These are phyloP conservation scores for Mythimna lalbum DNA, from an alignment of 2,888 invertebrate genomes.

Conservation along the genomic window DNA sequence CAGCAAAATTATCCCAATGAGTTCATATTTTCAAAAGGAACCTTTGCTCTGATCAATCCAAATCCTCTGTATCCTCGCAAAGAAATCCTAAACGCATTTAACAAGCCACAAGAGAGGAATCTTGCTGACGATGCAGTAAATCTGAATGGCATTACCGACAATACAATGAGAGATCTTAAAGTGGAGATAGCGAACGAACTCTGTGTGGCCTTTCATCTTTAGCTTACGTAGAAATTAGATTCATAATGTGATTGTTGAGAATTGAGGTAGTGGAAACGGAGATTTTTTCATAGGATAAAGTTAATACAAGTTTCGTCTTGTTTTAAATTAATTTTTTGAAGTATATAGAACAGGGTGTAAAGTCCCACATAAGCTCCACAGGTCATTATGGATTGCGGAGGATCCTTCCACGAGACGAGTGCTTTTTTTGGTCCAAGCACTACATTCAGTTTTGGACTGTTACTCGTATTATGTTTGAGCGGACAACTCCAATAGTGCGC, in stretches of 20 bases:
- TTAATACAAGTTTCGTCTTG: not conserved
- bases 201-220: constrained; percentile 26
- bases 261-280: constrained; percentile 5
- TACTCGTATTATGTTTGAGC: too few relatives aligned
- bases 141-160: constrained; percentile 42
- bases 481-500: too few relatives aligned
- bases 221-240: constrained; percentile 24
- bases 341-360: too few relatives aligned
- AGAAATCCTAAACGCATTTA: constrained; percentile 19
- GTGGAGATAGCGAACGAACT: constrained; percentile 31
- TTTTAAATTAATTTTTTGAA: too few relatives aligned
- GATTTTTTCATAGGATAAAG: constrained; percentile 6
- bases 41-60: constrained; percentile 19
- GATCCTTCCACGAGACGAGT: too few relatives aligned
- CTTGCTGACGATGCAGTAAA: constrained; percentile 48
- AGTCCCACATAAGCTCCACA: too few relatives aligned
- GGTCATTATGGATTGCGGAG: too few relatives aligned
- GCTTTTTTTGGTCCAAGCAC: too few relatives aligned
- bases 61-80: constrained; percentile 20
- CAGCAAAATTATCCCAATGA: not conserved
- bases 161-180: constrained; percentile 55
- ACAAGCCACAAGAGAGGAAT: constrained; percentile 28
- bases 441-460: too few relatives aligned
- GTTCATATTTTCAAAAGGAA: not conserved
- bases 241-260: constrained; percentile 6